Conservation (phyloP, 2,888 invertebrate species). For the Callyntrura sp. region DNA sequence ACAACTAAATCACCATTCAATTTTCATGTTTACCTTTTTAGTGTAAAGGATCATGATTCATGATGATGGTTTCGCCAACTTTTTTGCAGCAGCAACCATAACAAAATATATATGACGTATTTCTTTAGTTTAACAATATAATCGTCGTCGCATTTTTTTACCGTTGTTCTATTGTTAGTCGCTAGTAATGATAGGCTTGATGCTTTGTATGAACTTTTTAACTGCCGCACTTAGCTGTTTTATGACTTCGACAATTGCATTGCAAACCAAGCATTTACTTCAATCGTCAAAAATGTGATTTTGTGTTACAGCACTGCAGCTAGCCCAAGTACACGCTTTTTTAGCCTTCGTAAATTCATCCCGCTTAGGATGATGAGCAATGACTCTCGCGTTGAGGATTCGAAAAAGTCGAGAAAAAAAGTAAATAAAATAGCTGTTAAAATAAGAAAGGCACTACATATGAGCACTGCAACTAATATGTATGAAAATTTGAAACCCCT, state of each 20-base stretch:
- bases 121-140: no score
- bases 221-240: background rate
- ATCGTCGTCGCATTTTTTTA: background rate
- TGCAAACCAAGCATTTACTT: background rate
- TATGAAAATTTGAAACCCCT: background rate
- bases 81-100: background rate
- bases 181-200: background rate
- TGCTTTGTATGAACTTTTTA: background rate
- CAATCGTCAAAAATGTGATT: background rate
- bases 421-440: background rate
- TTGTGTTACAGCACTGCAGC: no score
- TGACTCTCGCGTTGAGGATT: background rate
- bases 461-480: background rate
- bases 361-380: background rate
- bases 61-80: slow-evolving; percentile 4
- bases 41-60: background rate
- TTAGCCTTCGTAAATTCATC: background rate
- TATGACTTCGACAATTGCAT: background rate
- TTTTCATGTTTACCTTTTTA: slow-evolving; percentile 30
- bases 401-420: background rate
- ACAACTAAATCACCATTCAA: background rate
- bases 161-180: background rate
- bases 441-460: background rate
- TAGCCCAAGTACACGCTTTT: background rate
- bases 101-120: background rate